A percentile compares a stretch with the other conserved stretches of the same genome.
phyloP scores from a whole-genome alignment of 1,140 invertebrate genomes.

The Streblospio benedicti region DNA sequence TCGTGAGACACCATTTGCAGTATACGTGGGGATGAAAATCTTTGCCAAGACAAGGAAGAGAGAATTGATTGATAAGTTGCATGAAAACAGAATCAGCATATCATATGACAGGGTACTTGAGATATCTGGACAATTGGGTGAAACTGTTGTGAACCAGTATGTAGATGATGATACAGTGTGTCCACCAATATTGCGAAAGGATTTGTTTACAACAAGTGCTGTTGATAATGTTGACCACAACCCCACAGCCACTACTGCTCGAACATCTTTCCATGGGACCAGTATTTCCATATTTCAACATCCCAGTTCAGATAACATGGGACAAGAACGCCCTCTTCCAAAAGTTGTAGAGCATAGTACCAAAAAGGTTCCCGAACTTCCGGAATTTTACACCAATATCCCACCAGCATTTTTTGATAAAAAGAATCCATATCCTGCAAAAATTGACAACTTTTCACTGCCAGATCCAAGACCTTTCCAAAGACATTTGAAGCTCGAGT shows the following conservation, averaged over 20 bases:
- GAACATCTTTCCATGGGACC: constrained; percentile 24
- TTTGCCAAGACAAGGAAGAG: constrained; percentile 21
- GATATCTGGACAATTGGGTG: neutral
- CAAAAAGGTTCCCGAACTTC: neutral
- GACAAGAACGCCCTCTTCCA: neutral
- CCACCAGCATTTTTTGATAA: neutral
- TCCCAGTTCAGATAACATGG: constrained; percentile 1
- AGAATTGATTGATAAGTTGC: neutral
- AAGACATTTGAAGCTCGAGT: too few relatives aligned
- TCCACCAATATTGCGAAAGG: neutral
- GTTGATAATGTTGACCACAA: constrained; percentile 30
- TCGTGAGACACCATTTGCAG: constrained; percentile 19
- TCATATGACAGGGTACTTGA: neutral
- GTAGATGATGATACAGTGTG: neutral
- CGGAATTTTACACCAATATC: neutral
- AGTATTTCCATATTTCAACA: constrained; percentile 27
- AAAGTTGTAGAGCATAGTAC: neutral
- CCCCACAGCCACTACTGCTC: constrained; percentile 20
- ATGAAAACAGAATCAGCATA: neutral
- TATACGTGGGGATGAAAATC: constrained; percentile 21
- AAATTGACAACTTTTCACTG: too few relatives aligned
- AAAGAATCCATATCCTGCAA: neutral
- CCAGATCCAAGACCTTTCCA: too few relatives aligned
- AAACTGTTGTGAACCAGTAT: neutral
- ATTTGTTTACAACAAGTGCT: constrained; percentile 22